phyloP scores from a whole-genome alignment of 2,797 vertebrate genomes.

The Oreortyx pictus region DNA sequence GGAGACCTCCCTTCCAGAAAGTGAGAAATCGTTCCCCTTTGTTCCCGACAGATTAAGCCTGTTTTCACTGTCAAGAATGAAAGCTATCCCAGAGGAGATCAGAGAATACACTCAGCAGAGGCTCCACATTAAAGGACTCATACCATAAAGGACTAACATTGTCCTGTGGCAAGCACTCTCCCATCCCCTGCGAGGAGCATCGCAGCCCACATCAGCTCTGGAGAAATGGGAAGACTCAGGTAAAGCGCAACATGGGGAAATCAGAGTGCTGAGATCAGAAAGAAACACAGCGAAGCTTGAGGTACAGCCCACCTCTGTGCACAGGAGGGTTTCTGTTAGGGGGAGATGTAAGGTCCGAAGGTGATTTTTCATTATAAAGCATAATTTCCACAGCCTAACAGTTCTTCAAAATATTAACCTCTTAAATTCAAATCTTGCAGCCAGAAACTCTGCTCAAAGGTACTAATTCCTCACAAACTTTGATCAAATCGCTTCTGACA shows the following conservation, averaged over 20 bases:
- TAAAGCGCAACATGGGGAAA: conserved; percentile 21
- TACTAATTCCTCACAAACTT: neutral
- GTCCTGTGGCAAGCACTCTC: neutral
- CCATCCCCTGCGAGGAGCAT: neutral
- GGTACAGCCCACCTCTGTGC: neutral
- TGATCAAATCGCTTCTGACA: conserved; percentile 55
- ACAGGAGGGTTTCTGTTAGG: neutral
- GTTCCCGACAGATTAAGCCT: neutral
- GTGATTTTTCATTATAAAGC: conserved; percentile 44
- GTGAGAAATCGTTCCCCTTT: neutral
- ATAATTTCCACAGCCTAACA: neutral
- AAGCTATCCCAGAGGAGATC: conserved; percentile 39
- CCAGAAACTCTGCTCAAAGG: conserved; percentile 32
- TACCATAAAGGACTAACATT: neutral
- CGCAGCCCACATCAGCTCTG: neutral
- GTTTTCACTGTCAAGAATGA: conserved; percentile 29
- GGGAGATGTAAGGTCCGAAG: conserved; percentile 24
- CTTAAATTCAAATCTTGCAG: conserved; percentile 43
- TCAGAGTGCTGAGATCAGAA: conserved; percentile 11
- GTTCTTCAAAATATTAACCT: conserved; percentile 40
- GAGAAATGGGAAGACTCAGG: neutral
- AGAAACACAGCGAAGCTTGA: conserved; percentile 5
- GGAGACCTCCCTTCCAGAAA: neutral
- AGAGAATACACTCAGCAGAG: conserved; percentile 7
- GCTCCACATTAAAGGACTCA: neutral